Evolutionary conservation across 2,888 invertebrate genomes (phyloP).

Genomic region (Euproctis similis): DNA sequence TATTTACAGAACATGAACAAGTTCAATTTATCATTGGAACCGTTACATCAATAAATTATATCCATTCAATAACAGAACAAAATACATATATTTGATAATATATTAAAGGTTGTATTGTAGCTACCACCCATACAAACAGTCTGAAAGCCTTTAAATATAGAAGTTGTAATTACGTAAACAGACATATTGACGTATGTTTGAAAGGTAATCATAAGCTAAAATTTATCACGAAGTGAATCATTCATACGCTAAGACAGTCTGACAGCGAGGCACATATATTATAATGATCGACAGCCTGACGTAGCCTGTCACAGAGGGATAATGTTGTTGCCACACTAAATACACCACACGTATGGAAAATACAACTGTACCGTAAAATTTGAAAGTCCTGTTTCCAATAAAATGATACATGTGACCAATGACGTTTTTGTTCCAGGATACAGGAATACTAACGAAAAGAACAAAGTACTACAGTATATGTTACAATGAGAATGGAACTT

Average conservation of each 20-base stretch:
- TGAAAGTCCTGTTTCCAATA: constrained; percentile 21
- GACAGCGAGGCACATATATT: constrained; percentile 74
- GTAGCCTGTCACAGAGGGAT: constrained; percentile 71
- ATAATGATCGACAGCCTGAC: constrained; percentile 75
- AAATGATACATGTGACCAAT: constrained; percentile 17
- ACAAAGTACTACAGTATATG: constrained; percentile 51
- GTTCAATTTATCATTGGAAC: constrained; percentile 58
- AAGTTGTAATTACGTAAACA: constrained; percentile 68
- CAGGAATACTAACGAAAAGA: constrained; percentile 63
- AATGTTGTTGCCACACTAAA: constrained; percentile 67
- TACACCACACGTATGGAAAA: constrained; percentile 16
- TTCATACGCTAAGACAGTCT: constrained; percentile 71
- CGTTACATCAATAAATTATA: constrained; percentile 58
- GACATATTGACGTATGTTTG: constrained; percentile 71
- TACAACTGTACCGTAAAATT: constrained; percentile 9
- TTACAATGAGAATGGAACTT: constrained; percentile 38
- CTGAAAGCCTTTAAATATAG: constrained; percentile 57
- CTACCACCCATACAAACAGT: constrained; percentile 49
- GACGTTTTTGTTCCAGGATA: constrained; percentile 40
- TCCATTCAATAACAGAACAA: constrained; percentile 46
- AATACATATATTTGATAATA: constrained; percentile 20
- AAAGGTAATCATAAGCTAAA: constrained; percentile 76
- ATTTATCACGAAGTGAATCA: constrained; percentile 75
- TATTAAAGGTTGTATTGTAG: constrained; percentile 52
- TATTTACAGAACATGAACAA: constrained; percentile 52